Evolutionary conservation across 2,797 vertebrate genomes (phyloP).

Genomic region (Arnoldichthys spilopterus): DNA sequence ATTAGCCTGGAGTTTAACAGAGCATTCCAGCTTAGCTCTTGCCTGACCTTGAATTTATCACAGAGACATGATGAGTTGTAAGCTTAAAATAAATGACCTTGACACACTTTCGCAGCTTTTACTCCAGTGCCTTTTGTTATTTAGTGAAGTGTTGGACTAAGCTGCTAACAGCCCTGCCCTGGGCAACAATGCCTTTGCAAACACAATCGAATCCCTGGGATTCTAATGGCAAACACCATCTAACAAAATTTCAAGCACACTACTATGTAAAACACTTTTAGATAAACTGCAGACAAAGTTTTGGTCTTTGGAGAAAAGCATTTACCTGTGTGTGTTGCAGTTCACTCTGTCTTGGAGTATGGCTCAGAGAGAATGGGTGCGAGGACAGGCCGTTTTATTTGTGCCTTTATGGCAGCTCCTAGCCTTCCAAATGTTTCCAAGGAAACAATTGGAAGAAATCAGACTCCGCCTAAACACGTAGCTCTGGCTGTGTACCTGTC

Average conservation of each 20-base stretch:
- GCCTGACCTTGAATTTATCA: not conserved
- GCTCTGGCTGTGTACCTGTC: constrained; percentile 31
- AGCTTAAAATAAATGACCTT: constrained; percentile 42
- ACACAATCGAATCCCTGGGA: not conserved
- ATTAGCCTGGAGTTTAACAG: not conserved
- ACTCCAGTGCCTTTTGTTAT: constrained; percentile 10
- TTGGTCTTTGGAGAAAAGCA: constrained; percentile 1
- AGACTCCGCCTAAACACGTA: constrained; percentile 45
- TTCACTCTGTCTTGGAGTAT: constrained; percentile 2
- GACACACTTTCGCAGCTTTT: not conserved
- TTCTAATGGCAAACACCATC: constrained; percentile 2
- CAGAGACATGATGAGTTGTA: not conserved
- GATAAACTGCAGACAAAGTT: not conserved
- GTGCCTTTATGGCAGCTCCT: constrained; percentile 1
- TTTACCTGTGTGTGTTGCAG: constrained; percentile 46
- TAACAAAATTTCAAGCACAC: constrained; percentile 13
- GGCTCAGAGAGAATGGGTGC: no score
- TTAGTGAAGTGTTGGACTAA: not conserved
- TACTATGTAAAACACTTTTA: not conserved
- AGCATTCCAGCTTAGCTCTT: not conserved
- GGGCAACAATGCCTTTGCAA: constrained; percentile 13
- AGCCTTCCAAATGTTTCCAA: constrained; percentile 34
- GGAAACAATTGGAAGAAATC: constrained; percentile 40
- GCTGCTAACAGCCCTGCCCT: not conserved
- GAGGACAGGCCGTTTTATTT: constrained; percentile 11